Evolutionary conservation across 2,888 invertebrate species (phyloP), one percentile per base, ranked within the genome.

Genomic region (Abrostola triplasia): DNA sequence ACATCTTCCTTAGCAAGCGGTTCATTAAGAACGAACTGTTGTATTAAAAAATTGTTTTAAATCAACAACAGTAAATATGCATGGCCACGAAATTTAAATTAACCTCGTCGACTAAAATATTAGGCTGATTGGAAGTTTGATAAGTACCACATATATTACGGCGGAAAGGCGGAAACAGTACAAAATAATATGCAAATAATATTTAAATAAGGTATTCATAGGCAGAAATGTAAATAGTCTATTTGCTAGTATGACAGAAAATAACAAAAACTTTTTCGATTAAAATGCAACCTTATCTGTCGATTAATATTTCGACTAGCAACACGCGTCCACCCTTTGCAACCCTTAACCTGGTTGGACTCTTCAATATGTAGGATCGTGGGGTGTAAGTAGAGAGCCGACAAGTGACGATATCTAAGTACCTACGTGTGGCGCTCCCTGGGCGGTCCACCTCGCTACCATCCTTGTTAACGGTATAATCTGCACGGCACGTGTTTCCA

Each of bases 171-270:
- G 44, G 44, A 47, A 47, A 47, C 44, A 24, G 1, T 24, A 24
- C 24, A 47, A 47, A 47, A 47, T 47, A 24, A 47, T 47, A 47
- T 47, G 44, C 44, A 24, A 47, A 47, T 24, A 47, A 24, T 24
- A 47, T 47, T 44, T 24, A 47, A 47, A 47, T 47, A 47, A 9
- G 9, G 13, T 47, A 24, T 47, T 47, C 13, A 24, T 47, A 47
- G 44, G 44, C 44, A 47, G 13, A 47, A 13, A 47, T 47, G 13
- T 47, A 24, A 47, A 47, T 47, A 13, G 24, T 8, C 13, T 24
- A 9, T 47, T 47, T 47, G 44, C 44, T 13, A 13, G 13, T 9
- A 40, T 47, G 13, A 12, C 24, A 9, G 44, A 24, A 47, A 24
- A 24, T 8, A 24, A 44, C 44, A 8, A 13, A 42, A 44, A 47